Evolutionary conservation across 2,888 invertebrate genomes (phyloP).

Genomic region (Cataglyphis altisquamis): DNA sequence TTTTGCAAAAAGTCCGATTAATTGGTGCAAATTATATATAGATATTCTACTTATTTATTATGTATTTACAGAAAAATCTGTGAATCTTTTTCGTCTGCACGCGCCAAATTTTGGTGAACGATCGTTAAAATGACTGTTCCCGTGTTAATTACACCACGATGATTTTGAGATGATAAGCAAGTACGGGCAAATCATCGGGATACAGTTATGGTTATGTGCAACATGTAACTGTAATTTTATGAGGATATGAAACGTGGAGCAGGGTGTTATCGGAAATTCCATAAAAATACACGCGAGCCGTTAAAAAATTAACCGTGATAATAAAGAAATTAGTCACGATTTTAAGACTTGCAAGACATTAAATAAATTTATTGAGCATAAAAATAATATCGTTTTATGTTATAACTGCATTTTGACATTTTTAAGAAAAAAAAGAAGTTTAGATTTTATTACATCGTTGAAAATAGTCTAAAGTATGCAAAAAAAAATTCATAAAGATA

Average conservation of each 20-base stretch:
- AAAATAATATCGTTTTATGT: background rate
- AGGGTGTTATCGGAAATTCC: conserved; percentile 3
- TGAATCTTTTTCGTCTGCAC: background rate
- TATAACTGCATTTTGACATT: background rate
- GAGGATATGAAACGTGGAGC: conserved; percentile 4
- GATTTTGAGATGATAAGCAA: conserved; percentile 69
- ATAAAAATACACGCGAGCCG: background rate
- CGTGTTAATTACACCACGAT: conserved; percentile 57
- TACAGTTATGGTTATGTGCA: conserved; percentile 69
- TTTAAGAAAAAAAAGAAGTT: background rate
- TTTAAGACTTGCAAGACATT: background rate
- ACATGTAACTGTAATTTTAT: conserved; percentile 71
- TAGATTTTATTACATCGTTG: background rate
- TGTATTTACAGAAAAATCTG: background rate
- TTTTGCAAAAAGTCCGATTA: background rate
- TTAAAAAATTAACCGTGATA: background rate
- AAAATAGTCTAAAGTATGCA: background rate
- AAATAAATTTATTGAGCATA: background rate
- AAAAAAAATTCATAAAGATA: background rate
- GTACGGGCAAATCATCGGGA: conserved; percentile 58
- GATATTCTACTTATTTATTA: background rate
- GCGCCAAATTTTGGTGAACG: conserved; percentile 51
- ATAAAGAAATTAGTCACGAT: background rate
- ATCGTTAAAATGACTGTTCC: conserved; percentile 42
- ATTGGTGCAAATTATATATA: background rate